Evolutionary conservation across 2,113 vertebrate genomes (phyloP).

Genomic region (Herpetotheres cachinnans): DNA sequence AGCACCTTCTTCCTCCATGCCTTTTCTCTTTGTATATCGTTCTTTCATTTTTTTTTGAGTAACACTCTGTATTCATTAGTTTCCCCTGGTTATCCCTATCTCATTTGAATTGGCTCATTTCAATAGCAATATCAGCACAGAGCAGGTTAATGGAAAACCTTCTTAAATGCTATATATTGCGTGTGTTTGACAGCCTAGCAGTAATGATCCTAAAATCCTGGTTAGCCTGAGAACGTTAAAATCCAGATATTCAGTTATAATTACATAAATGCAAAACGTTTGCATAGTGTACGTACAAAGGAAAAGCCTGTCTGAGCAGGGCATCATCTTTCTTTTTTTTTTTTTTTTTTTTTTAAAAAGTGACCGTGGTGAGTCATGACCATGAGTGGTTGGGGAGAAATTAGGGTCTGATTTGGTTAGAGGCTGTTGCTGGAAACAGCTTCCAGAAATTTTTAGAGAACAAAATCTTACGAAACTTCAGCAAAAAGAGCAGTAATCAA

Average conservation of each 20-base stretch:
- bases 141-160: background rate
- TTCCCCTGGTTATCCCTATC: background rate
- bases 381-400: background rate
- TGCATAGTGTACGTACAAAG: background rate
- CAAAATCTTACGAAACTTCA: background rate
- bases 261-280: background rate
- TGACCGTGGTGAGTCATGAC: too few relatives aligned
- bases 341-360: conserved; percentile 19
- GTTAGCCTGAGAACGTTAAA: background rate
- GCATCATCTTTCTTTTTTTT: background rate
- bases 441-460: background rate
- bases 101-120: background rate
- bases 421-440: conserved; percentile 7
- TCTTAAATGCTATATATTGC: background rate
- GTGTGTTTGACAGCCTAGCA: background rate
- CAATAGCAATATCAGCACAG: background rate
- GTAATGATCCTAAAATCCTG: background rate
- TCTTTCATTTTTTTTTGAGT: background rate
- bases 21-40: background rate
- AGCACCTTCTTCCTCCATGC: background rate
- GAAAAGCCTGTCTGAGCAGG: background rate
- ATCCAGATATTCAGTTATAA: background rate
- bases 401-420: background rate
- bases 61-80: background rate
- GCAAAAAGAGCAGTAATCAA: background rate